Base-by-base conservation (phyloP, 2,797 vertebrate species). In the Cheirogaleus major region DNA sequence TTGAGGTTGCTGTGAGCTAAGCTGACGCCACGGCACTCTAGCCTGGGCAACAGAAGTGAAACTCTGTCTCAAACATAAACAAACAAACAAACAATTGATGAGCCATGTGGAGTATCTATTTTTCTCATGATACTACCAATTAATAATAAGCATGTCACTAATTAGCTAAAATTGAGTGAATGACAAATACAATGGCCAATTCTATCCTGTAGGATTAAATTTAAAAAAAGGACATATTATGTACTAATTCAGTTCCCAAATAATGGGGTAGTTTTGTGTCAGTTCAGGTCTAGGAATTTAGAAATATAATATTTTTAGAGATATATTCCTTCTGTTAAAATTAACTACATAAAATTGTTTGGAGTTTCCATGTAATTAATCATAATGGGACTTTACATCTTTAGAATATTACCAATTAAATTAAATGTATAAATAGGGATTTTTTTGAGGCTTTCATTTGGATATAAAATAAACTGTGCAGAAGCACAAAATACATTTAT, bases 391-490 rank as follows among this genome's bases (percentile, higher is more conserved):
- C 32, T 84, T 86, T 25, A 67, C 3, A 75, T 89, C n/a, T 92
- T 83, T 50, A 90, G 14, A 89, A 35, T 61, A 48, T 18, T 63
- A 76, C 43, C 75, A 82, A 89, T 65, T 76, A 87, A 87, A 80
- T 59, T 38, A 91, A 93, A 93, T 63, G 43, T 63, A 61, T n/a
- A 84, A 81, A 67, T 0, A 61, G 20, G 10, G 32, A 17, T 38
- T 55, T 79, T 48, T 14, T 82, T 82, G 27, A 75, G 32, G 48
- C 38, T 95, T 94, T 92, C 41, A 79, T 32, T 95, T 73, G 22
- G 45, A 93, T 83, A 38, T 20, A 94, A 96, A 83, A 97, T 87
- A 86, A 90, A 76, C 25, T 67, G 38, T 23, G n/a, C 27, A 90
- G 18, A 92, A 80, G 43, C 70, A 95, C 35, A 78, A 85, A 93